Evolutionary conservation across 2,113 vertebrate species (phyloP).

Genomic region (Tachysurus fulvidraco): DNA sequence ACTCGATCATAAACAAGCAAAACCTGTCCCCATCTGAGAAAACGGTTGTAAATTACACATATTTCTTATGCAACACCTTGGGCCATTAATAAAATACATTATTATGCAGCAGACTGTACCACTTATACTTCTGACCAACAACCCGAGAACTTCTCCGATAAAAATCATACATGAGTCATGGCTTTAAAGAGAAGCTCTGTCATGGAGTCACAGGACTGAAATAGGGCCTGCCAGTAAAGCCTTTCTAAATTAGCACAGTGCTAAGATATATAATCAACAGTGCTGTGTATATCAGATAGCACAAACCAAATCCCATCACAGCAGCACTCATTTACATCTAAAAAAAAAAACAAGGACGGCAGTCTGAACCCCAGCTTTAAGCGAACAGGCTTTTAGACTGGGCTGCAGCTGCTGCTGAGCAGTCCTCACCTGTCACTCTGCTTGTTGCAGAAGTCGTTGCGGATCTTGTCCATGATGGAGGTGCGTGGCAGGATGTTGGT

Average conservation of each 20-base stretch:
- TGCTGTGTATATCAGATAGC: constrained; percentile 19
- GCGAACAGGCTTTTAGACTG: neutral
- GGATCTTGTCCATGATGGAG: constrained; percentile 97
- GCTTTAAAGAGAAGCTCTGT: constrained; percentile 33
- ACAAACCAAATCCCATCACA: neutral
- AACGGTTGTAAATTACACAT: too few species aligned
- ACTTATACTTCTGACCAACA: neutral
- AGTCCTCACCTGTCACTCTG: constrained; percentile 90
- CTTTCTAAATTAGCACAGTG: constrained; percentile 30
- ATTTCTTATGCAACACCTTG: neutral
- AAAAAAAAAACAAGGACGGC: neutral
- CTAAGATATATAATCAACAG: neutral
- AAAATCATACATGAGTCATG: constrained; percentile 28
- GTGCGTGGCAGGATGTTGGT: constrained; percentile 95
- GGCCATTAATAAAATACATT: neutral
- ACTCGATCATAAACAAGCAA: neutral
- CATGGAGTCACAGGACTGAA: constrained; percentile 18
- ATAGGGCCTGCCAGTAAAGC: constrained; percentile 40
- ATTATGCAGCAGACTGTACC: neutral
- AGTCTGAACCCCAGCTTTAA: neutral
- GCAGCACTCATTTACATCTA: constrained; percentile 1
- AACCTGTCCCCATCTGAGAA: neutral
- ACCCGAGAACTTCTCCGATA: neutral
- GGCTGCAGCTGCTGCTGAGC: neutral
- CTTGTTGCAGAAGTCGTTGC: constrained; percentile 98